These are phyloP conservation scores for Thunnus albacares DNA, from an alignment of 2,797 vertebrate species.

Conservation along the genomic window DNA sequence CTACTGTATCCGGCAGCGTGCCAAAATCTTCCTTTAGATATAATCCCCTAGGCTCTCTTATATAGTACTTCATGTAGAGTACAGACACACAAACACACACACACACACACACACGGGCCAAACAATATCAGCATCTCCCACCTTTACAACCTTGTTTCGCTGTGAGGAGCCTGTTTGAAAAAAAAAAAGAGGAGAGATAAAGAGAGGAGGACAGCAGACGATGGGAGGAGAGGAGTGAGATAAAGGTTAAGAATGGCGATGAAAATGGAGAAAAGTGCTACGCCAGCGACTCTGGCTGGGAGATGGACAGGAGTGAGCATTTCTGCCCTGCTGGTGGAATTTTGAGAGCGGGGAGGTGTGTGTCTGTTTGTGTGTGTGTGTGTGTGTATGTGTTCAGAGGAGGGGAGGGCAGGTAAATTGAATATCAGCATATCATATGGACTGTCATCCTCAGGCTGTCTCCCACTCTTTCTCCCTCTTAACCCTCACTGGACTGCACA, in stretches of 20 bases:
- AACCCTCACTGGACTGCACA: constrained; percentile 8
- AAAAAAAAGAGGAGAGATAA: constrained; percentile 52
- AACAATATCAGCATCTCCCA: constrained; percentile 69
- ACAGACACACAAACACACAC: constrained; percentile 15
- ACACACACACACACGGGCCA: constrained; percentile 21
- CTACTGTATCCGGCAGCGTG: constrained; percentile 16
- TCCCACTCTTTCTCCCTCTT: constrained; percentile 1
- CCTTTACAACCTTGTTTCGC: constrained; percentile 62
- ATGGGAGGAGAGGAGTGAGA: constrained; percentile 56
- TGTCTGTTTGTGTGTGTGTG: constrained; percentile 3
- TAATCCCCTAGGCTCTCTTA: constrained; percentile 20
- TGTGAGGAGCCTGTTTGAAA: constrained; percentile 28
- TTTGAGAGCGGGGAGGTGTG: constrained; percentile 37
- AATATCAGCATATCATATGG: constrained; percentile 65
- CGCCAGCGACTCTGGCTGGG: constrained; percentile 50
- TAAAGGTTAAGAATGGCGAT: constrained; percentile 69
- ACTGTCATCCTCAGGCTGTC: constrained; percentile 34
- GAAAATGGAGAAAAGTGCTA: constrained; percentile 73
- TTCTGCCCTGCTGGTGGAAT: constrained; percentile 73
- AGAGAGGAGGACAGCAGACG: constrained; percentile 41
- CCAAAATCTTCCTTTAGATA: constrained; percentile 30
- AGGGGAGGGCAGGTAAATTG: constrained; percentile 55
- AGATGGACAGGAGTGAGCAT: constrained; percentile 62
- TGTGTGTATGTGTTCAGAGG: constrained; percentile 14
- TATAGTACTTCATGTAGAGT: constrained; percentile 41